Evolutionary conservation across 2,888 invertebrate genomes (phyloP), one percentile per base, ranked within the genome.

Genomic region (Schrankia costaestrigalis): DNA sequence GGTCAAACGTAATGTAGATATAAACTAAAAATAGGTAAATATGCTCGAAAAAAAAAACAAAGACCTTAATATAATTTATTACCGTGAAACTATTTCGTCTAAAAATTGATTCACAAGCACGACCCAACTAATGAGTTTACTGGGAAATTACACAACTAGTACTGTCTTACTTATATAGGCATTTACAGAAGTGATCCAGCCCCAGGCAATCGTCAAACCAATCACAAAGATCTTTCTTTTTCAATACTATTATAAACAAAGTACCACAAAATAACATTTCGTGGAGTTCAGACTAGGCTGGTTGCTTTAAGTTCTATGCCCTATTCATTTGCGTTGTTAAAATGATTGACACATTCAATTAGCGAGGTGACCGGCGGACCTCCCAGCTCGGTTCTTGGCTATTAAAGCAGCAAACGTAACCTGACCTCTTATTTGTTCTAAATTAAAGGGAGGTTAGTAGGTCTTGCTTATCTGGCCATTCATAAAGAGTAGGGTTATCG

Each of bases 311-410:
- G 52, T 65, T 71, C 72, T 77, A 74, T 77, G 75, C 79, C 73
- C 82, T 79, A 84, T 86, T 88, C 82, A 86, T 90, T 90, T 89
- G 85, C 87, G 89, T 92, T 91, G 92, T 92, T 92, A 92, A 90
- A 89, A 89, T 92, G 93, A 93, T 92, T 92, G 93, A 92, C 92
- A 92, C 89, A 90, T 92, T 92, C 92, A 93, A 92, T 92, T 93
- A 92, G 92, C 81, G 77, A 84, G 86, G 89, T 90, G 90, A 90
- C 89, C 88, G 89, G 71, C 77, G 79, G 86, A 89, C 87, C 89
- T 88, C 89, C 88, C 88, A 87, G 73, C 83, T 74, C 58, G 76
- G 77, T 74, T 75, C 77, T 71, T 71, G 72, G 71, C 73, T 68
- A 75, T 74, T 74, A 71, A 69, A 51, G 12, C 28, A 38, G 44